Percentiles rank a stretch among this genome's conserved stretches.
Evolutionary conservation across 92 coral and sea anemone genomes (phyloP).

Genomic region (Siderastrea radians): DNA sequence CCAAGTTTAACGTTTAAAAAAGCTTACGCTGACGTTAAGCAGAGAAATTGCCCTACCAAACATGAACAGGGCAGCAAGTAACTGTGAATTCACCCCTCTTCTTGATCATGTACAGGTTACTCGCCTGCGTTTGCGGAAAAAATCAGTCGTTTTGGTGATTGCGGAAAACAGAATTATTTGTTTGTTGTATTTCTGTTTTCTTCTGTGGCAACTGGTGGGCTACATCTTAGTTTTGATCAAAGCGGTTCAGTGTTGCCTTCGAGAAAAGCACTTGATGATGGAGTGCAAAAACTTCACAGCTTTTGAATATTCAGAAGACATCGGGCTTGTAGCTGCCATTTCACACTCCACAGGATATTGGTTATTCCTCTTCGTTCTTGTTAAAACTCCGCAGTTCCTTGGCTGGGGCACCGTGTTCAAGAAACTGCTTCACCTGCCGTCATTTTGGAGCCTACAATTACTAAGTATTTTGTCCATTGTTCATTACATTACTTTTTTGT

Average conservation of each 20-base stretch:
- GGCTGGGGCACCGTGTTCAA: slow-evolving; percentile 18
- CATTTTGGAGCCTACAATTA: slow-evolving; percentile 14
- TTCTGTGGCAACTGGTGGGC: slow-evolving; percentile 24
- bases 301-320: slow-evolving; percentile 34
- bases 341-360: slow-evolving; percentile 22
- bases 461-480: slow-evolving; percentile 7
- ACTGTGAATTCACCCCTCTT: not conserved
- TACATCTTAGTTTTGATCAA: slow-evolving; percentile 20
- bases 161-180: not conserved
- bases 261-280: slow-evolving; percentile 29
- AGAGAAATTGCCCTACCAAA: too few relatives aligned
- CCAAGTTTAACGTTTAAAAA: not conserved
- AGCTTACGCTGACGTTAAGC: too few relatives aligned
- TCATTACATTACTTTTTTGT: slow-evolving; percentile 10
- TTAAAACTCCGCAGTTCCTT: slow-evolving; percentile 26
- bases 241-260: slow-evolving; percentile 30
- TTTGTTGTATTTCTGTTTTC: slow-evolving; percentile 19
- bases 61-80: not conserved
- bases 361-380: not conserved
- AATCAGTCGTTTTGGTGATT: not conserved
- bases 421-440: slow-evolving; percentile 43
- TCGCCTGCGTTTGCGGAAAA: not conserved
- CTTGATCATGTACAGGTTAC: not conserved
- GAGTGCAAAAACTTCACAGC: slow-evolving; percentile 31
- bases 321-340: slow-evolving; percentile 24